phyloP scores from a whole-genome alignment of 2,888 invertebrate species.

The Eupeodes luniger region DNA sequence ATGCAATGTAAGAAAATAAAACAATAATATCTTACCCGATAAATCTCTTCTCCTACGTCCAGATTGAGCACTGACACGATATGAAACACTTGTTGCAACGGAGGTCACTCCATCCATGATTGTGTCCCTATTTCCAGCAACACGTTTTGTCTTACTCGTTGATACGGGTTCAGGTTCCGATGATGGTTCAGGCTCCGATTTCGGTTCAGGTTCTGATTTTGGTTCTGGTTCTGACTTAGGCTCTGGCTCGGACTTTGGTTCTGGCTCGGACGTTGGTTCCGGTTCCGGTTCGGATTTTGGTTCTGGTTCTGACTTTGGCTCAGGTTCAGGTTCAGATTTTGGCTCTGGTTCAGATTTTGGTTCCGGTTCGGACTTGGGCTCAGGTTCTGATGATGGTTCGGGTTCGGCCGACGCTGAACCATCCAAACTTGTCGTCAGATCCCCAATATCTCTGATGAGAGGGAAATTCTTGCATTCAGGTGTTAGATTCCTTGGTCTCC shows the following conservation, averaged over 20 bases:
- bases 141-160: slow-evolving; percentile 85
- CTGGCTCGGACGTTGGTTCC: slow-evolving; percentile 83
- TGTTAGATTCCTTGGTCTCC: slow-evolving; percentile 92
- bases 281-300: slow-evolving; percentile 83
- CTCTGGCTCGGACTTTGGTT: slow-evolving; percentile 85
- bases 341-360: slow-evolving; percentile 83
- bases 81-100: slow-evolving; percentile 92
- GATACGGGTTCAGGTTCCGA: slow-evolving; percentile 83
- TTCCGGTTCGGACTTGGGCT: slow-evolving; percentile 81
- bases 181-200: slow-evolving; percentile 85
- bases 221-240: slow-evolving; percentile 84
- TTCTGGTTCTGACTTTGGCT: slow-evolving; percentile 82
- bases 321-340: slow-evolving; percentile 79
- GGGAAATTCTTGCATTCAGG: slow-evolving; percentile 93
- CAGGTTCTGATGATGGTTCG: slow-evolving; percentile 83
- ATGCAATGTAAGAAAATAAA: not conserved
- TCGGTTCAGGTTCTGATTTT: slow-evolving; percentile 84
- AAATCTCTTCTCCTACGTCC: slow-evolving; percentile 81
- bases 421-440: slow-evolving; percentile 79
- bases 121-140: slow-evolving; percentile 83
- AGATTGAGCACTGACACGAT: slow-evolving; percentile 88
- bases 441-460: slow-evolving; percentile 85
- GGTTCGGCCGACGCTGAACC: slow-evolving; percentile 80
- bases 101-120: slow-evolving; percentile 87
- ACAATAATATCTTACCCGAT: slow-evolving; percentile 42